Evolutionary conservation across 2,888 invertebrate species (phyloP).

Genomic region (Furcula furcula): DNA sequence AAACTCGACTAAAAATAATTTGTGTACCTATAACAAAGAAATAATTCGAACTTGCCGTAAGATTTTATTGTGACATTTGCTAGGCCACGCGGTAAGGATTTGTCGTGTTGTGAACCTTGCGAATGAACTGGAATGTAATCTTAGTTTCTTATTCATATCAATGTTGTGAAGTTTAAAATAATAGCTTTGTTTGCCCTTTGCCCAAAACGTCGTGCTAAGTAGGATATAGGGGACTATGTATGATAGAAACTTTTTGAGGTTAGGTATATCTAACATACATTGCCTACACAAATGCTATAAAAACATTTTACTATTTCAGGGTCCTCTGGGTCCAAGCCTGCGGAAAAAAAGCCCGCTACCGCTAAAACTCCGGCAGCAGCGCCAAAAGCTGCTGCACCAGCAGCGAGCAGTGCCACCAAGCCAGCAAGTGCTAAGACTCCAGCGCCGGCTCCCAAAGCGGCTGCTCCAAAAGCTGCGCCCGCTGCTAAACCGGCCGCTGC

Average conservation of each 20-base stretch:
- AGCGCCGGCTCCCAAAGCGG: conserved; percentile 70
- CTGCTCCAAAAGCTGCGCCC: conserved; percentile 61
- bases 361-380: conserved; percentile 73
- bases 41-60: no score
- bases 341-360: conserved; percentile 68
- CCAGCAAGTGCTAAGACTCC: conserved; percentile 65
- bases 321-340: conserved; percentile 67
- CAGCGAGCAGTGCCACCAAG: conserved; percentile 47
- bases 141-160: no score
- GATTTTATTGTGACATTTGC: conserved; percentile 32
- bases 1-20: no score
- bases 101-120: conserved; percentile 28
- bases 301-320: conserved; percentile 34
- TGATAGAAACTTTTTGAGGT: conserved; percentile 37
- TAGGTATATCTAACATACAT: conserved; percentile 35
- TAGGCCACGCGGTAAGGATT: conserved; percentile 56
- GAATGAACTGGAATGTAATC: conserved; percentile 5
- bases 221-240: no score
- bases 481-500: conserved; percentile 66
- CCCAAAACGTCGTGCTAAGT: no score
- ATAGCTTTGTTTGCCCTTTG: no score
- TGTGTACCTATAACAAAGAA: no score
- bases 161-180: neutral
- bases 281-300: no score
- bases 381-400: conserved; percentile 60